Evolutionary conservation across 2,113 vertebrate species (phyloP).

Genomic region (Tragulus kanchil): DNA sequence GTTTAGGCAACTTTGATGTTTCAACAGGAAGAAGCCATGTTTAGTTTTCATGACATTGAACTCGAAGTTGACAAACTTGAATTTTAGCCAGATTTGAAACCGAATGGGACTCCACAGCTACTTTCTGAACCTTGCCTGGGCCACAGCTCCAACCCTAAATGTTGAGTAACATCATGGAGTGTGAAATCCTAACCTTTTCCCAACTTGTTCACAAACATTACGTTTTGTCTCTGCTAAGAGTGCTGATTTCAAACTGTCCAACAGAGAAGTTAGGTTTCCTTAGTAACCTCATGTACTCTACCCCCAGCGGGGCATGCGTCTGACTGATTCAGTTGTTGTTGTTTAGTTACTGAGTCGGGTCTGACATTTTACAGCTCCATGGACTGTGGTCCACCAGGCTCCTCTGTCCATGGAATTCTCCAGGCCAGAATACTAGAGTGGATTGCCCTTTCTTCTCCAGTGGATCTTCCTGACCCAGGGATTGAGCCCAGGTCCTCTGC

Average conservation of each 20-base stretch:
- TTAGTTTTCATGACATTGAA: neutral
- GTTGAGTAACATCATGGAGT: neutral
- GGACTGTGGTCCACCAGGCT: too few species aligned
- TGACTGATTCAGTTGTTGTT: neutral
- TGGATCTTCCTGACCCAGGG: too few species aligned
- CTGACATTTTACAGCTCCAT: too few species aligned
- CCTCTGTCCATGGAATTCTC: too few species aligned
- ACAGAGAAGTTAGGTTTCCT: neutral
- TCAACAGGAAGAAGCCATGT: neutral
- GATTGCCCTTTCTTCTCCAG: too few species aligned
- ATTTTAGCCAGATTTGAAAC: neutral
- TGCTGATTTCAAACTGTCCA: neutral
- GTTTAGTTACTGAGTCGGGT: too few species aligned
- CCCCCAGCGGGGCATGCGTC: neutral
- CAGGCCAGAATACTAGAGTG: too few species aligned
- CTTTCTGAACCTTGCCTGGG: neutral
- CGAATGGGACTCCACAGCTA: neutral
- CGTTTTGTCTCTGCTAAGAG: neutral
- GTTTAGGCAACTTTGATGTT: slow-evolving; percentile 39
- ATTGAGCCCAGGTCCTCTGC: too few species aligned
- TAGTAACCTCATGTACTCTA: neutral
- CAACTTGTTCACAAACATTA: neutral
- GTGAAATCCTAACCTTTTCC: neutral
- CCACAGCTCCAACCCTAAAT: neutral
- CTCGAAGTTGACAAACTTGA: slow-evolving; percentile 14